Evolutionary conservation across 2,888 invertebrate species (phyloP).

Genomic region (Phalangium opilio): DNA sequence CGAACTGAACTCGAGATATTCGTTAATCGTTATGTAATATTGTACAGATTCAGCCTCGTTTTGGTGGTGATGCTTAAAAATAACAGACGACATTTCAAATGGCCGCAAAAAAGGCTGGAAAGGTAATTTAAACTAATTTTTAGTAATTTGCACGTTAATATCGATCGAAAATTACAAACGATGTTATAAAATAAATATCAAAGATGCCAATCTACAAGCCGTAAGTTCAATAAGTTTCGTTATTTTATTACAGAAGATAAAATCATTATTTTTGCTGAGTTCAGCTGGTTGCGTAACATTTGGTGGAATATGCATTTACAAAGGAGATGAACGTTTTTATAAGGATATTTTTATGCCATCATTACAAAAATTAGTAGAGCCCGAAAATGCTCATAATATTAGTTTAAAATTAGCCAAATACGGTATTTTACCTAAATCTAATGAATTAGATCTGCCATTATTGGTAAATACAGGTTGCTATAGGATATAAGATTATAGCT

Average conservation of each 20-base stretch:
- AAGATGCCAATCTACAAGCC: too few species aligned
- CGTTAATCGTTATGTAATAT: too few species aligned
- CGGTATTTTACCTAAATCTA: constrained; percentile 48
- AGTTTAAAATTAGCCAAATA: constrained; percentile 61
- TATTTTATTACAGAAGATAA: constrained; percentile 38
- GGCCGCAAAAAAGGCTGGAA: too few species aligned
- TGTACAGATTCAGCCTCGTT: too few species aligned
- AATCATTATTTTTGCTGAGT: constrained; percentile 48
- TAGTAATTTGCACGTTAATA: too few species aligned
- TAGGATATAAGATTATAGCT: neutral
- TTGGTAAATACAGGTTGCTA: constrained; percentile 39
- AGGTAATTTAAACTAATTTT: too few species aligned
- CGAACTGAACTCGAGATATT: too few species aligned
- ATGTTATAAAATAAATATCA: too few species aligned
- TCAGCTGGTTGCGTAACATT: constrained; percentile 49
- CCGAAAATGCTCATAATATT: constrained; percentile 67
- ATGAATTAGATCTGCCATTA: constrained; percentile 43
- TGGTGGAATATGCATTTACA: constrained; percentile 49
- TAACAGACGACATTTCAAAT: too few species aligned
- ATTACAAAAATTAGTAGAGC: constrained; percentile 46
- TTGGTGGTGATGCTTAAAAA: too few species aligned
- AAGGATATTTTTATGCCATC: constrained; percentile 53
- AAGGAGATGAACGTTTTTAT: constrained; percentile 64
- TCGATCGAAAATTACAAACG: too few species aligned
- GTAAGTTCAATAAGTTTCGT: too few species aligned